Percentiles rank a stretch among this genome's conserved stretches.
Evolutionary conservation across 2,888 invertebrate genomes (phyloP).

Genomic region (Trilocha varians): DNA sequence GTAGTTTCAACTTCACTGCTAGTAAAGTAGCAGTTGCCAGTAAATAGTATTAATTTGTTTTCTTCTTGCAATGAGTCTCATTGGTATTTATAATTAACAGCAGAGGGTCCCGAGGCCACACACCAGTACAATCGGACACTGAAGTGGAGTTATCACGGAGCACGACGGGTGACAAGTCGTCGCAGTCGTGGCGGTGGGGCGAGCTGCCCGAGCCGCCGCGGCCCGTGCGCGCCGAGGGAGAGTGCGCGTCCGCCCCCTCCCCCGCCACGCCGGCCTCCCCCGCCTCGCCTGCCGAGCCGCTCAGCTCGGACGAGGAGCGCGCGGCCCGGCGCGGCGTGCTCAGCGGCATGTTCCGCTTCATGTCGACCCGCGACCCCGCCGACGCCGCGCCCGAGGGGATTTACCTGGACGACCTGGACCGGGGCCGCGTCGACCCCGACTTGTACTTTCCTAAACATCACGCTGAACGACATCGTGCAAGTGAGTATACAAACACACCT

Average conservation of each 20-base stretch:
- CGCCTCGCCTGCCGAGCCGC: conserved; percentile 51
- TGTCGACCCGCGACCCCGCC: conserved; percentile 65
- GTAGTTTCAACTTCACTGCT: too few species aligned
- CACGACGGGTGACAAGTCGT: conserved; percentile 57
- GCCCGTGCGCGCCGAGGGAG: conserved; percentile 29
- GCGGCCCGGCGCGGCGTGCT: conserved; percentile 79
- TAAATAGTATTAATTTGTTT: too few species aligned
- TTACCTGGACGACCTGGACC: conserved; percentile 92
- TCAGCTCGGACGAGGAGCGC: conserved; percentile 68
- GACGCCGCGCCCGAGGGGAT: conserved; percentile 82
- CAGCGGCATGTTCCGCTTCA: conserved; percentile 94
- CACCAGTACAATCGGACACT: conserved; percentile 94
- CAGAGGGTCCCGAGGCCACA: conserved; percentile 79
- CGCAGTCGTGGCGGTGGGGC: conserved; percentile 92
- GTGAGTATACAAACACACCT: conserved; percentile 33
- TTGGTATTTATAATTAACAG: not conserved
- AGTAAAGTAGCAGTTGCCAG: too few species aligned
- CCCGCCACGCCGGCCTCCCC: conserved; percentile 36
- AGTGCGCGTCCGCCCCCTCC: conserved; percentile 26
- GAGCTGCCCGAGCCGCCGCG: conserved; percentile 80
- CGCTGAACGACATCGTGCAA: conserved; percentile 58
- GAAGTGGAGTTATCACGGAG: conserved; percentile 85
- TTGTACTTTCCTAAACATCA: conserved; percentile 88
- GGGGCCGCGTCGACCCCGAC: conserved; percentile 94
- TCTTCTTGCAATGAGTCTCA: not conserved